Conservation (phyloP, 1,140 invertebrate genomes). For the Nephila pilipes region DNA sequence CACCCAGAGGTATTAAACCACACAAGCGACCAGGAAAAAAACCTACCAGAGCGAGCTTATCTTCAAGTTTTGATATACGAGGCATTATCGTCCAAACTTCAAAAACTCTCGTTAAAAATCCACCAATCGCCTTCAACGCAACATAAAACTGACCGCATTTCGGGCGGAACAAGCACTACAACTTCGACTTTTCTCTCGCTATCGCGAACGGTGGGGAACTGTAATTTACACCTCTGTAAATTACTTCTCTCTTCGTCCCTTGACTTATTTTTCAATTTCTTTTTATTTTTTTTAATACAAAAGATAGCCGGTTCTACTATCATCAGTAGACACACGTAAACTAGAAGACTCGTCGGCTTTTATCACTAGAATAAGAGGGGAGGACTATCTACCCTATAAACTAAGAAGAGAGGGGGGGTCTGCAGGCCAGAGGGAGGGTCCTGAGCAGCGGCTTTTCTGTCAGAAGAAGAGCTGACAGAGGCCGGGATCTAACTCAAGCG, state of each 20-base stretch:
- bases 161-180: constrained; percentile 40
- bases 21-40: background rate
- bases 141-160: constrained; percentile 74
- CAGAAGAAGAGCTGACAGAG: constrained; percentile 69
- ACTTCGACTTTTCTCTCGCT: constrained; percentile 37
- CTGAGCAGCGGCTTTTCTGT: constrained; percentile 31
- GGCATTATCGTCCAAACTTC: constrained; percentile 51
- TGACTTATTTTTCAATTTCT: constrained; percentile 43
- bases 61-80: constrained; percentile 51
- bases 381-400: constrained; percentile 49
- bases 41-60: constrained; percentile 42
- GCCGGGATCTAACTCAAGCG: constrained; percentile 51
- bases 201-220: constrained; percentile 33
- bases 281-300: constrained; percentile 28
- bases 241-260: constrained; percentile 32
- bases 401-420: constrained; percentile 12
- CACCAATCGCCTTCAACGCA: constrained; percentile 54
- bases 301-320: constrained; percentile 60
- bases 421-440: constrained; percentile 1
- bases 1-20: background rate
- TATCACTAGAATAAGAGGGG: constrained; percentile 51
- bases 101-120: constrained; percentile 73
- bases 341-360: constrained; percentile 31
- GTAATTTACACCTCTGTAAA: constrained; percentile 75
- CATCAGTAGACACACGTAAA: constrained; percentile 59